Evolutionary conservation across 2,113 vertebrate species (phyloP), one percentile per base, ranked within the genome.

Genomic region (Marmota monax): DNA sequence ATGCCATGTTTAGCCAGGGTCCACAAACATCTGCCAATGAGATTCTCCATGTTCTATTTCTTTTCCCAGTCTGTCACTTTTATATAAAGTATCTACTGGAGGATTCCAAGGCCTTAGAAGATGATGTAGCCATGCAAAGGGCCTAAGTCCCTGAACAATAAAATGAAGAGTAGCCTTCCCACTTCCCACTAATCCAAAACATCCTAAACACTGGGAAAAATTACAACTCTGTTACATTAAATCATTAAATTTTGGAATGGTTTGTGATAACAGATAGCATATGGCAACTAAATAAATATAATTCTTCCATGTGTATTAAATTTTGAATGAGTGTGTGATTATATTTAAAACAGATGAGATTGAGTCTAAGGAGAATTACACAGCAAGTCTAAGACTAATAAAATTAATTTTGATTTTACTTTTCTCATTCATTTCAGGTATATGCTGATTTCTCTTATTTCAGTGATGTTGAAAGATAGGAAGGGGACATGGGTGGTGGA

Each of bases 321-420:
- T 93, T 73, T 69, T 84, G 85, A 97, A 72, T 85, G 51, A 48
- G 16, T 58, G 25, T 39, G 12, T 80, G n/a, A 76, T 73, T 22
- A n/a, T 67, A 20, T 48, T 88, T 85, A 27, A 51, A 93, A 87
- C 37, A 85, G 42, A 22, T 48, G 83, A 85, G 16, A 23, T 45
- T 92, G 12, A 14, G 42, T 7, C 34, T 84, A 83, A 74, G 86
- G 61, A 78, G 37, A 92, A 93, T 76, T 78, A 18, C 25, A 79
- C 7, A 90, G 34, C 20, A 92, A 84, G 6, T 56, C 51, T 67
- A 92, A 84, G 61, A 72, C 9, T 63, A 74, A 88, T 45, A 1
- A 77, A 77, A 53, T 79, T 42, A n/a, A 87, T 70, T 91, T 63
- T 65, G 12, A 58, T 63, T 61, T 39, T 88, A 61, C 32, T 80